These are phyloP conservation scores for Bembecia ichneumoniformis DNA, from an alignment of 2,888 invertebrate species.

Conservation along the genomic window DNA sequence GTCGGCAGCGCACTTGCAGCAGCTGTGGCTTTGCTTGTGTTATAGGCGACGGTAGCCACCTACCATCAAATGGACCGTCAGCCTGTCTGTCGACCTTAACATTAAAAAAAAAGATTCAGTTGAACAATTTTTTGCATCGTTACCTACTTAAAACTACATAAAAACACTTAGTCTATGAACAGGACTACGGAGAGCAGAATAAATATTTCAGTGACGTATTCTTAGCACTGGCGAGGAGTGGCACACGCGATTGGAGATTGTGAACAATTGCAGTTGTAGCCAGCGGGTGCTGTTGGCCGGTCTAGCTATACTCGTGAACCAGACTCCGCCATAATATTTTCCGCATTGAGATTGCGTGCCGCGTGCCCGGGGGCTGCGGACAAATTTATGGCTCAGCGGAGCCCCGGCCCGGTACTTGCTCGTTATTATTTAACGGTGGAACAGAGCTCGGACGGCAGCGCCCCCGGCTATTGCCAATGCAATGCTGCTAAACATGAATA, in stretches of 20 bases:
- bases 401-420: constrained; percentile 38
- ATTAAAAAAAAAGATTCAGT: too few relatives aligned
- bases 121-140: too few relatives aligned
- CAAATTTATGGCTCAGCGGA: constrained; percentile 57
- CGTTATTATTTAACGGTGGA: constrained; percentile 61
- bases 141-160: too few relatives aligned
- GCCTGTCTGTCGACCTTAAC: too few relatives aligned
- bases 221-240: neutral
- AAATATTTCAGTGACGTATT: too few relatives aligned
- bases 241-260: neutral
- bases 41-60: too few relatives aligned
- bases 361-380: constrained; percentile 62
- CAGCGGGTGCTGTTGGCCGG: constrained; percentile 27
- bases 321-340: constrained; percentile 42
- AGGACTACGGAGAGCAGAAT: too few relatives aligned
- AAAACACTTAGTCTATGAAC: too few relatives aligned
- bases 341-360: constrained; percentile 70
- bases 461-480: constrained; percentile 52
- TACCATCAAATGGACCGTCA: too few relatives aligned
- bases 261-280: neutral
- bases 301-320: constrained; percentile 25
- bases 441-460: constrained; percentile 37
- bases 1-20: too few relatives aligned
- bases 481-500: constrained; percentile 37
- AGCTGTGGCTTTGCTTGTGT: too few relatives aligned